Conservation (phyloP, 2,797 vertebrate species). For the Psittacula derbiana region DNA sequence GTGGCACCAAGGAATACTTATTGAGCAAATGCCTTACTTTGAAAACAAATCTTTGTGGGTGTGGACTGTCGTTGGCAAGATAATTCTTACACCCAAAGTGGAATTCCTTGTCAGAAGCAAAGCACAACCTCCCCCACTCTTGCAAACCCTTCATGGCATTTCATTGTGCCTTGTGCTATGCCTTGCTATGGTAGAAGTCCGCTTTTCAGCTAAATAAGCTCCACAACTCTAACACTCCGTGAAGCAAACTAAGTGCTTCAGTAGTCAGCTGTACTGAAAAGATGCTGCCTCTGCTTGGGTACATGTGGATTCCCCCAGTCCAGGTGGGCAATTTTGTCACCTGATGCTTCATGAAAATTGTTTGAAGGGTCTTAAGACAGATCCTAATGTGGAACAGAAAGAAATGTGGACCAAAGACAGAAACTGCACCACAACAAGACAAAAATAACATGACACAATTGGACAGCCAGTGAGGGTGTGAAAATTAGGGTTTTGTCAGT, state of each 20-base stretch:
- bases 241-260: neutral
- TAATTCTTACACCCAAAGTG: neutral
- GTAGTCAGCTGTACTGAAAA: neutral
- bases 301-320: neutral
- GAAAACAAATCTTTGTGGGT: neutral
- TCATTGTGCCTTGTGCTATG: neutral
- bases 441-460: neutral
- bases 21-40: neutral
- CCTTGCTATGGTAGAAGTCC: neutral
- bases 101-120: neutral
- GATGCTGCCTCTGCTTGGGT: neutral
- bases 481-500: neutral
- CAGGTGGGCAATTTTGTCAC: neutral
- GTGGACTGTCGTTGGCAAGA: neutral
- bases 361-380: neutral
- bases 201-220: neutral
- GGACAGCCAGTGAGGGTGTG: neutral
- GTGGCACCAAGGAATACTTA: neutral
- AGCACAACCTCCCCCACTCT: neutral
- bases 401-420: neutral
- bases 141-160: neutral
- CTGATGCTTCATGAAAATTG: neutral
- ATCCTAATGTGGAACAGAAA: neutral
- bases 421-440: rapidly evolving
- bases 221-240: rapidly evolving